A percentile compares a stretch with the other conserved stretches of the same genome.
These are phyloP conservation scores for Riptortus pedestris DNA, from an alignment of 1,140 invertebrate species.

Conservation along the genomic window DNA sequence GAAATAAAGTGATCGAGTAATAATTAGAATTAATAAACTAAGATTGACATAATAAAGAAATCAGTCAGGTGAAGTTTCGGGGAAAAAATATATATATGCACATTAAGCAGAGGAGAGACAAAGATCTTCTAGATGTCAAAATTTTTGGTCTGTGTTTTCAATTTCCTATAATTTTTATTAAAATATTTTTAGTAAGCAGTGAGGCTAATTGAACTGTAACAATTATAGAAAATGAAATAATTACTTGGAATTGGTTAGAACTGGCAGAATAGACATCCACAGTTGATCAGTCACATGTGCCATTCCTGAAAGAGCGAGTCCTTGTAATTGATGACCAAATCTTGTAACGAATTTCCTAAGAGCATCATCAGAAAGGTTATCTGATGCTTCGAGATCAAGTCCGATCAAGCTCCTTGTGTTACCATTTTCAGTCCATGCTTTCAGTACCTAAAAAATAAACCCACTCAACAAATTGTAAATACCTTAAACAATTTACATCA, in stretches of 20 bases:
- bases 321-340: slow-evolving; percentile 77
- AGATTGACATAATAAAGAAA: neutral
- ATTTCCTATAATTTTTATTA: no score
- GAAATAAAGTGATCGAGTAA: slow-evolving; percentile 30
- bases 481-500: no score
- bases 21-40: neutral
- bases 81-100: neutral
- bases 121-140: no score
- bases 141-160: no score
- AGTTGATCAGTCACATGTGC: slow-evolving; percentile 95
- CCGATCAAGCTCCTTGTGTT: slow-evolving; percentile 76
- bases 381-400: slow-evolving; percentile 86
- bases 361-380: slow-evolving; percentile 87
- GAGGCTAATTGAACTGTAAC: no score
- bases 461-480: slow-evolving; percentile 14
- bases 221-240: neutral
- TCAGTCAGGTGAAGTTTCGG: neutral
- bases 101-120: neutral
- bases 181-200: no score
- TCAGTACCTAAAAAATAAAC: slow-evolving; percentile 51
- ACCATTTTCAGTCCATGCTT: slow-evolving; percentile 78
- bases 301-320: slow-evolving; percentile 85
- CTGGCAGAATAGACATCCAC: slow-evolving; percentile 84
- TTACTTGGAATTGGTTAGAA: slow-evolving; percentile 82
- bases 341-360: slow-evolving; percentile 82